Evolutionary conservation across 1,140 invertebrate species (phyloP).

Genomic region (Zophobas morio): DNA sequence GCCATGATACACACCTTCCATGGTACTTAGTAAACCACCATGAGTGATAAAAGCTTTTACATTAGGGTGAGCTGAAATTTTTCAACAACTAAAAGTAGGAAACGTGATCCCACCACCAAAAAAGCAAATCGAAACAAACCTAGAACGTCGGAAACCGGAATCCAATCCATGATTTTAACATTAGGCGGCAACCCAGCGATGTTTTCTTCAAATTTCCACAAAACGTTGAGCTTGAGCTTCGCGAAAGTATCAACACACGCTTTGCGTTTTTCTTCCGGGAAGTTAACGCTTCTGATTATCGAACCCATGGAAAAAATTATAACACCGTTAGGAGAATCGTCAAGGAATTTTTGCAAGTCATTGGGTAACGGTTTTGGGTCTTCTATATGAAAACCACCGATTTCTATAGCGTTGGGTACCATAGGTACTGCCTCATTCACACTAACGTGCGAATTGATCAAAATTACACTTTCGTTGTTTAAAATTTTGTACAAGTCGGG

Average conservation of each 20-base stretch:
- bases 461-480: slow-evolving; percentile 54
- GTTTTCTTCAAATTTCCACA: slow-evolving; percentile 74
- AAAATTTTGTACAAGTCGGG: slow-evolving; percentile 52
- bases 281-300: slow-evolving; percentile 67
- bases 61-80: slow-evolving; percentile 70
- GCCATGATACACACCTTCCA: slow-evolving; percentile 78
- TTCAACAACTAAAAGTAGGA: slow-evolving; percentile 72
- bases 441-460: slow-evolving; percentile 54
- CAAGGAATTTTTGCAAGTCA: slow-evolving; percentile 66
- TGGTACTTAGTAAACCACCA: slow-evolving; percentile 79
- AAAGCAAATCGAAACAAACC: slow-evolving; percentile 66
- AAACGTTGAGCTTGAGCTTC: slow-evolving; percentile 70
- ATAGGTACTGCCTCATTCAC: slow-evolving; percentile 42
- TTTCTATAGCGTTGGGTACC: slow-evolving; percentile 48
- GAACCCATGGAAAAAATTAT: slow-evolving; percentile 72
- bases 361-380: slow-evolving; percentile 49
- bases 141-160: slow-evolving; percentile 76
- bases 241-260: slow-evolving; percentile 68
- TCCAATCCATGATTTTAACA: slow-evolving; percentile 70
- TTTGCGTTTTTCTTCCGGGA: slow-evolving; percentile 65
- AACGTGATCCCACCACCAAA: slow-evolving; percentile 28
- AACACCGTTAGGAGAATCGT: slow-evolving; percentile 69
- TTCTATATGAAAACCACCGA: slow-evolving; percentile 54
- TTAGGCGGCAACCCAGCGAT: slow-evolving; percentile 69
- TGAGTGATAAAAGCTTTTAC: slow-evolving; percentile 81